Conservation (phyloP, 2,888 invertebrate species). For the Prionchulus punctatus region DNA sequence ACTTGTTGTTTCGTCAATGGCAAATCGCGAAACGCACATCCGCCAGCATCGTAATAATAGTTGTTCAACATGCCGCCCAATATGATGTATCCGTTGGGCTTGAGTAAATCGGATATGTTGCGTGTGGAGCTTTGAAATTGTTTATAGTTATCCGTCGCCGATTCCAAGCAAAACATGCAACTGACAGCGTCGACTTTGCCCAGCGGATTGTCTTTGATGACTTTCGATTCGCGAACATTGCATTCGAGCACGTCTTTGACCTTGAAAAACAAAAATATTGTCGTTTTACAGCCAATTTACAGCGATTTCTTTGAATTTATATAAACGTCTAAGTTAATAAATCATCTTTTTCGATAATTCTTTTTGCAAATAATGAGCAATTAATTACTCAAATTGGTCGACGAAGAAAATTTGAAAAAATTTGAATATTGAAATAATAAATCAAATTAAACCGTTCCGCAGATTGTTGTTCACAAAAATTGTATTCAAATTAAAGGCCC, state of each 20-base stretch:
- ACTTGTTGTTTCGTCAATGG: background rate
- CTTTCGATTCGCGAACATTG: background rate
- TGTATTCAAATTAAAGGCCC: too few relatives aligned
- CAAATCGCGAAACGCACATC: background rate
- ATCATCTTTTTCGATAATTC: too few relatives aligned
- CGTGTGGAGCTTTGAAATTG: background rate
- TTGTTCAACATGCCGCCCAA: background rate
- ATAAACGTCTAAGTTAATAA: too few relatives aligned
- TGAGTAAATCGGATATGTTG: background rate
- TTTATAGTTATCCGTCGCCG: background rate
- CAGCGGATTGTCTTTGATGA: background rate
- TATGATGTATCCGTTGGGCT: background rate
- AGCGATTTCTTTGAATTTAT: too few relatives aligned
- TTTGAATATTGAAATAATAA: too few relatives aligned
- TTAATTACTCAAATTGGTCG: too few relatives aligned
- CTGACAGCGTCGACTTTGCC: background rate
- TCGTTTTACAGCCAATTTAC: background rate
- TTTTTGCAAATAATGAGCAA: too few relatives aligned
- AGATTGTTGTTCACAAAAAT: too few relatives aligned
- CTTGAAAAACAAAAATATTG: background rate
- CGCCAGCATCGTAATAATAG: background rate
- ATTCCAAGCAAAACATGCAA: constrained; percentile 1
- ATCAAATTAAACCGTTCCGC: too few relatives aligned
- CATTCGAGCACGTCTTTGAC: background rate
- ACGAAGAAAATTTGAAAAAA: too few relatives aligned